Conservation (phyloP, 2,113 vertebrate genomes). For the Malurus elegans region DNA sequence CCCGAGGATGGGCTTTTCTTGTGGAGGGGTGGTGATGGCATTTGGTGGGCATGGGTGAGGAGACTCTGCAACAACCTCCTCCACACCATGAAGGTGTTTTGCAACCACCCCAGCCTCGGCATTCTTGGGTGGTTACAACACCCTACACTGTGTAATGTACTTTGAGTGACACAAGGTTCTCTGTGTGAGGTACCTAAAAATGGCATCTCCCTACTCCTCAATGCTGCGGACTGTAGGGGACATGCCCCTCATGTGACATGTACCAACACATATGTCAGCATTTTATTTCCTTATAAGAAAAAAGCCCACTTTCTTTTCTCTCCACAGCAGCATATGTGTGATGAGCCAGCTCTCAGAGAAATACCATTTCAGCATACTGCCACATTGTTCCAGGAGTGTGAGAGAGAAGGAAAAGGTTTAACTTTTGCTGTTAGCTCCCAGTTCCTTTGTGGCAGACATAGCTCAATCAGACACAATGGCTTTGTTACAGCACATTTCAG, state of each 20-base stretch:
- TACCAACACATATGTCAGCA: neutral
- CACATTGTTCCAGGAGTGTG: neutral
- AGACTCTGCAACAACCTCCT: neutral
- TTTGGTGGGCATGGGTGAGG: fast-evolving
- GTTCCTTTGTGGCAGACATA: constrained; percentile 29
- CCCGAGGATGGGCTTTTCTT: neutral
- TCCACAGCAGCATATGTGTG: neutral
- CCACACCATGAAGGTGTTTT: neutral
- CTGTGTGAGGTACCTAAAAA: neutral
- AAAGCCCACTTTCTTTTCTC: neutral
- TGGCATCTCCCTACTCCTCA: neutral
- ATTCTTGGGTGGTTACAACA: neutral
- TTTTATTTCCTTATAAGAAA: neutral
- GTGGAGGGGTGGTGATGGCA: neutral
- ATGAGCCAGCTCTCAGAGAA: constrained; percentile 13
- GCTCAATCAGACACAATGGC: constrained; percentile 73
- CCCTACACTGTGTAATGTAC: fast-evolving
- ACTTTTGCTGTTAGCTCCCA: neutral
- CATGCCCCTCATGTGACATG: neutral
- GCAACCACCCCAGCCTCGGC: neutral
- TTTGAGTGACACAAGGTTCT: neutral
- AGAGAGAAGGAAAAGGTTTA: neutral
- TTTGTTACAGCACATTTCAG: constrained; percentile 76
- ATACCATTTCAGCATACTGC: neutral
- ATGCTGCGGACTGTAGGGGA: neutral